Evolutionary conservation across 2,113 vertebrate species (phyloP).

Genomic region (Sula dactylatra): DNA sequence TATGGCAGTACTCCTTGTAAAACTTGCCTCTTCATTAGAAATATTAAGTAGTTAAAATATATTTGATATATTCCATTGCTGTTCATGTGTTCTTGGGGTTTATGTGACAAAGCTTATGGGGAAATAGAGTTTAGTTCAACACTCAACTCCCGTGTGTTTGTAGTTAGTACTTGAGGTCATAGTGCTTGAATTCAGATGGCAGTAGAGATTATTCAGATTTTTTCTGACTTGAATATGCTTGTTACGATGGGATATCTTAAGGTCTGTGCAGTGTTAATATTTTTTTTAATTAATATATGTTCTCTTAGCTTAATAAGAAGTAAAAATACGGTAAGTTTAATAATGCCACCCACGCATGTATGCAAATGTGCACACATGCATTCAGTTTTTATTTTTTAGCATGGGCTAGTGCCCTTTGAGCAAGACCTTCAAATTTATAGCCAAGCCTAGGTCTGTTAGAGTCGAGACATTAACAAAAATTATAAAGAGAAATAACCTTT

Average conservation of each 20-base stretch:
- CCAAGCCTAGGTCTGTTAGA: conserved; percentile 35
- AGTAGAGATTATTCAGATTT: background rate
- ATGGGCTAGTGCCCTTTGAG: conserved; percentile 24
- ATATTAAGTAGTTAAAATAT: background rate
- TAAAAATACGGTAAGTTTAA: background rate
- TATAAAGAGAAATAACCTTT: conserved; percentile 52
- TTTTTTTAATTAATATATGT: background rate
- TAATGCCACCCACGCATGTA: background rate
- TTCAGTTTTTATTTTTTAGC: background rate
- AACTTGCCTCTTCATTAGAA: background rate
- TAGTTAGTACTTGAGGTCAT: background rate
- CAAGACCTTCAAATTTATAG: conserved; percentile 50
- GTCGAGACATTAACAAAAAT: conserved; percentile 21
- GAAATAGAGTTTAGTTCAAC: background rate
- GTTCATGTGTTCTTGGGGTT: background rate
- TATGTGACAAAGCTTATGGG: background rate
- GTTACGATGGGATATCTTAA: background rate
- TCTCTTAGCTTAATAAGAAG: background rate
- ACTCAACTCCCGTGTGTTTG: background rate
- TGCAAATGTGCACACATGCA: background rate
- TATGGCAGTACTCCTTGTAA: background rate
- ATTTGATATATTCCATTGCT: conserved; percentile 52
- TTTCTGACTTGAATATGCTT: background rate
- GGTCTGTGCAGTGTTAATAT: background rate
- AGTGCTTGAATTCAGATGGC: background rate